A percentile compares a stretch with the other conserved stretches of the same genome.
phyloP scores from a whole-genome alignment of 1,140 invertebrate genomes.

The Amphibalanus amphitrite region DNA sequence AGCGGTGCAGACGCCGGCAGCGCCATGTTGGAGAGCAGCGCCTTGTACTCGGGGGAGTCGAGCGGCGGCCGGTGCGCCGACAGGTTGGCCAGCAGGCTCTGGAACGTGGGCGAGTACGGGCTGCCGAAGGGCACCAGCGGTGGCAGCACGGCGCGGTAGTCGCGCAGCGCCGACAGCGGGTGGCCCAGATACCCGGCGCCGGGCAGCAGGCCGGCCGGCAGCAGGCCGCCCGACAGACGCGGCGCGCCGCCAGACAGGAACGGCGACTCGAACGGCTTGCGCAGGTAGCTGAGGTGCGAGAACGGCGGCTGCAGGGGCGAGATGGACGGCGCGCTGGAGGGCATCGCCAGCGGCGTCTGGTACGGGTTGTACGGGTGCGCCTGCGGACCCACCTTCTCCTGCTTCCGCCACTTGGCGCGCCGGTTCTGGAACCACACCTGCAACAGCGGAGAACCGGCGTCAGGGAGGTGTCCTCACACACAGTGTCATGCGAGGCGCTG shows the following conservation, averaged over 20 bases:
- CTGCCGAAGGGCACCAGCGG: conserved; percentile 10
- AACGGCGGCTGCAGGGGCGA: neutral
- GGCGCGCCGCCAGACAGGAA: neutral
- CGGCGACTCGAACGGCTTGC: neutral
- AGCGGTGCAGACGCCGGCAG: conserved; percentile 14
- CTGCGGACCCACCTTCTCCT: conserved; percentile 55
- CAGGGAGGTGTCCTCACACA: neutral
- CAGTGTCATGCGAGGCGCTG: no score
- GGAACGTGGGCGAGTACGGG: conserved; percentile 14
- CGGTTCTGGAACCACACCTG: conserved; percentile 93
- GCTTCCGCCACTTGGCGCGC: conserved; percentile 79
- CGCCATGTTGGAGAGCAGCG: neutral
- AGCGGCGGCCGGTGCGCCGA: conserved; percentile 4
- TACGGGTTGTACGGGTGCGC: conserved; percentile 17
- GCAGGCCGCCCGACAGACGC: conserved; percentile 2
- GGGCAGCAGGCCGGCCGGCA: conserved; percentile 15
- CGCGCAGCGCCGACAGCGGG: conserved; percentile 3
- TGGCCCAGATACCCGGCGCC: conserved; percentile 14
- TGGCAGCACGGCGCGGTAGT: conserved; percentile 14
- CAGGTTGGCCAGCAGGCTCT: conserved; percentile 14
- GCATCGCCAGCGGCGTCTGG: conserved; percentile 4
- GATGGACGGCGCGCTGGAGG: conserved; percentile 3
- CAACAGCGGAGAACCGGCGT: conserved; percentile 22
- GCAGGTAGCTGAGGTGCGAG: neutral
- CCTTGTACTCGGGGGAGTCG: conserved; percentile 8